Conservation (phyloP, 2,888 invertebrate genomes). For the Xylota sylvarum region DNA sequence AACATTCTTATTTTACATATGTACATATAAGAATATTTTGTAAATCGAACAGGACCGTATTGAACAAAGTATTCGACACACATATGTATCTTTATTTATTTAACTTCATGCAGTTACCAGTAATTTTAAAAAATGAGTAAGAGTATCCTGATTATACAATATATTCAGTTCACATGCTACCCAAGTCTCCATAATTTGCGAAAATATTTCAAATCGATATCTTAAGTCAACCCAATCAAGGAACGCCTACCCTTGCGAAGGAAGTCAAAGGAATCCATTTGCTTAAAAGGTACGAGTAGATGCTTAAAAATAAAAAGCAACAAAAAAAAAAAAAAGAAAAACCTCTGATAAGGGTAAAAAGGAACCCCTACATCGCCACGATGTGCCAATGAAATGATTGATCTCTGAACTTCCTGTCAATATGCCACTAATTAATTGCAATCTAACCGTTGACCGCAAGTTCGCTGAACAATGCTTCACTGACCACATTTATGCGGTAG, state of each 20-base stretch:
- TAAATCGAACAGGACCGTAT: too few species aligned
- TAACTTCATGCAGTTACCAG: too few species aligned
- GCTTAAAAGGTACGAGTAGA: not conserved
- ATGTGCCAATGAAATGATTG: slow-evolving; percentile 55
- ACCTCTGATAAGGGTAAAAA: slow-evolving; percentile 7
- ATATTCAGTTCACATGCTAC: too few species aligned
- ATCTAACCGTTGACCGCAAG: slow-evolving; percentile 57
- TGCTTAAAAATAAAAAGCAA: not conserved
- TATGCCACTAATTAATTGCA: slow-evolving; percentile 63
- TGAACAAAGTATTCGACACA: too few species aligned
- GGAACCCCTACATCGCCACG: not conserved
- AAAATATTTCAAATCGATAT: too few species aligned
- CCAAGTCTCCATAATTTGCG: too few species aligned
- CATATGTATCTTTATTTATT: too few species aligned
- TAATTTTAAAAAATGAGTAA: too few species aligned
- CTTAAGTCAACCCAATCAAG: too few species aligned
- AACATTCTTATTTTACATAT: too few species aligned
- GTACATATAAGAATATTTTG: too few species aligned
- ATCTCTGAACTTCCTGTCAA: slow-evolving; percentile 38
- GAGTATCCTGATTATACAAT: too few species aligned
- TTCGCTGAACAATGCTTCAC: slow-evolving; percentile 36
- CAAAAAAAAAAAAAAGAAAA: not conserved
- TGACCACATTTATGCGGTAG: slow-evolving; percentile 61
- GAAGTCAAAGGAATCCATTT: not conserved
- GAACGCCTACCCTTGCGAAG: not conserved